These are phyloP conservation scores for Rhincodon typus DNA, from an alignment of 2,797 vertebrate species.

Conservation along the genomic window DNA sequence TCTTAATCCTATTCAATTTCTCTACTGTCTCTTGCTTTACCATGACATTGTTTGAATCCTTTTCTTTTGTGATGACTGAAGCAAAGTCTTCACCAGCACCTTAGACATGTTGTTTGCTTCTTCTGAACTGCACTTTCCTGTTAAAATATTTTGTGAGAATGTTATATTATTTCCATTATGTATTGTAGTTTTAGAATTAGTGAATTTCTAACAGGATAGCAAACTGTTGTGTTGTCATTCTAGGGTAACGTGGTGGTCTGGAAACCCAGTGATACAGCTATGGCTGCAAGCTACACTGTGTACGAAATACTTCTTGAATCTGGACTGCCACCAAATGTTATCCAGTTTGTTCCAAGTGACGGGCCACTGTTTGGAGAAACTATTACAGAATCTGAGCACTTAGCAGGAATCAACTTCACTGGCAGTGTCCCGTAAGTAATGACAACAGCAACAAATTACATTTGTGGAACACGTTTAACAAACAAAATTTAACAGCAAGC, in stretches of 20 bases:
- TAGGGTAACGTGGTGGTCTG: slow-evolving; percentile 94
- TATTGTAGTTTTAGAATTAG: background rate
- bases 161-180: background rate
- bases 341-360: slow-evolving; percentile 85
- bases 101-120: background rate
- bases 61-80: background rate
- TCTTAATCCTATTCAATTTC: background rate
- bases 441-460: background rate
- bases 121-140: background rate
- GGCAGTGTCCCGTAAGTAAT: slow-evolving; percentile 81
- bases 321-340: slow-evolving; percentile 77
- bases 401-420: slow-evolving; percentile 89
- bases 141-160: background rate
- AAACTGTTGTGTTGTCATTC: background rate
- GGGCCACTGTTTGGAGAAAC: slow-evolving; percentile 81
- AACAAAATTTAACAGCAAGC: background rate
- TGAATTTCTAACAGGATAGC: background rate
- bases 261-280: slow-evolving; percentile 87
- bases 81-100: background rate
- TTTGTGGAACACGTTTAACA: background rate
- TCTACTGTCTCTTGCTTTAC: background rate
- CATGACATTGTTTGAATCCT: background rate
- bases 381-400: slow-evolving; percentile 73
- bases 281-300: slow-evolving; percentile 79
- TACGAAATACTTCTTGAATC: slow-evolving; percentile 75